Evolutionary conservation across 2,888 invertebrate species (phyloP).

Genomic region (Keiferia lycopersicella): DNA sequence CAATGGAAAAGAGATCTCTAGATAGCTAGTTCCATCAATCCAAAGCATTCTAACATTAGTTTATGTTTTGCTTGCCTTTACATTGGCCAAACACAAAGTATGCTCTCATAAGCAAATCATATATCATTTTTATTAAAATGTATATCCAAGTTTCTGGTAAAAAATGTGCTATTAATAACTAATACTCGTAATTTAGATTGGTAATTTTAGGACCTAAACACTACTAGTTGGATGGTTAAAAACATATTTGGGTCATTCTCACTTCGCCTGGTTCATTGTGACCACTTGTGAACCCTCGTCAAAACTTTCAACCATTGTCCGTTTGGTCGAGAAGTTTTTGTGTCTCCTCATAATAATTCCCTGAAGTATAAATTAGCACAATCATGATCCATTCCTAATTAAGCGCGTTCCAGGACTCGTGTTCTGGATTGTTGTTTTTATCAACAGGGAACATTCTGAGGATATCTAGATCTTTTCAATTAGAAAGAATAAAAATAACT

Average conservation of each 20-base stretch:
- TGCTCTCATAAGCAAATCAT: too few species aligned
- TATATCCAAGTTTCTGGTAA: too few species aligned
- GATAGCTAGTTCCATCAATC: too few species aligned
- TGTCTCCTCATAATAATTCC: slow-evolving; percentile 39
- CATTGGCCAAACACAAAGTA: too few species aligned
- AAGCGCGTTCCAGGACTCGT: neutral
- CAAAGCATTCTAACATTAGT: too few species aligned
- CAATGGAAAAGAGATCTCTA: too few species aligned
- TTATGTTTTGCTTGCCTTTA: too few species aligned
- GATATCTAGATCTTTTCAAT: neutral
- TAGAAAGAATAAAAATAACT: too few species aligned
- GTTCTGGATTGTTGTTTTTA: neutral
- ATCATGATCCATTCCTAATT: slow-evolving; percentile 32
- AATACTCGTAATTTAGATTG: too few species aligned
- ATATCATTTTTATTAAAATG: too few species aligned
- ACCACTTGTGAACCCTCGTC: slow-evolving; percentile 58
- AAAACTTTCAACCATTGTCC: slow-evolving; percentile 47
- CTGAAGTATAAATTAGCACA: slow-evolving; percentile 44
- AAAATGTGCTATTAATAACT: too few species aligned
- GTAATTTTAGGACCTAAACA: neutral
- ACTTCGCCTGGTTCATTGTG: slow-evolving; percentile 40
- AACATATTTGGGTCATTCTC: slow-evolving; percentile 32
- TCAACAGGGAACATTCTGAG: neutral
- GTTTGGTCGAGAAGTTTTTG: slow-evolving; percentile 49
- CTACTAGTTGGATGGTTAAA: neutral